These are phyloP conservation scores for Alsophila aescularia DNA, from an alignment of 2,888 invertebrate species.

Conservation along the genomic window DNA sequence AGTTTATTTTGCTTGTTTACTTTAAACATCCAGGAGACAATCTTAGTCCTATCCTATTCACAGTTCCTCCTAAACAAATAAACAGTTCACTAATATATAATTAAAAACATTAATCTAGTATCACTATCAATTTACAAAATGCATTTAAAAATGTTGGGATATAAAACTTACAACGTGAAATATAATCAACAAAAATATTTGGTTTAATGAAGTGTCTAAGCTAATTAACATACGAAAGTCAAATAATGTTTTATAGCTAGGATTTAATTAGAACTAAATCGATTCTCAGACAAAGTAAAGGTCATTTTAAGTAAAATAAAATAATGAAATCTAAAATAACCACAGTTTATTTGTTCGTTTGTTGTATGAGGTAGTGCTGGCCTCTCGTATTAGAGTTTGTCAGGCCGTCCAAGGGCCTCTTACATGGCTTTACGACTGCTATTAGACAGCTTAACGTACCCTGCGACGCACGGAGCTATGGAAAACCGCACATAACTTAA, in stretches of 20 bases:
- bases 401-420: no score
- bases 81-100: conserved; percentile 76
- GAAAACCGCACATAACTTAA: no score
- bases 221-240: background rate
- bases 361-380: no score
- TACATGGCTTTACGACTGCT: no score
- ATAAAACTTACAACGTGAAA: conserved; percentile 37
- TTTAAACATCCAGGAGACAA: conserved; percentile 76
- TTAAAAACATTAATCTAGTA: conserved; percentile 77
- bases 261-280: no score
- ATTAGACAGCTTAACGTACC: no score
- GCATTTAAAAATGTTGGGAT: conserved; percentile 45
- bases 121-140: conserved; percentile 77
- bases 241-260: background rate
- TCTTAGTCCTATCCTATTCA: conserved; percentile 69
- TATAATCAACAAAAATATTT: conserved; percentile 49
- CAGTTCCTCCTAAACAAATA: conserved; percentile 76
- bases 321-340: no score
- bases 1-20: conserved; percentile 78
- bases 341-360: no score
- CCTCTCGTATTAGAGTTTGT: no score
- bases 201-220: conserved; percentile 37
- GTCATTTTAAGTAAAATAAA: no score
- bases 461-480: no score
- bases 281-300: no score